phyloP scores from a whole-genome alignment of 2,113 vertebrate genomes.

The human region GRCh38 chr5:57744501-57745000 shows the following conservation, averaged over 20 bases:
- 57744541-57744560: background rate
- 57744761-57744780: background rate
- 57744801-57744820: background rate
- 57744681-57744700: fast-evolving
- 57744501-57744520: background rate
- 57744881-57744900: background rate
- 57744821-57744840: background rate
- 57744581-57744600: background rate
- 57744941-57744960: background rate
- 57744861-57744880: background rate
- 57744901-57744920: background rate
- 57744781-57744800: background rate
- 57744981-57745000: background rate
- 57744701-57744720: background rate
- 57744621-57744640: background rate
- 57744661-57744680: background rate
- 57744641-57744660: background rate
- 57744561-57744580: background rate
- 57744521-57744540: background rate
- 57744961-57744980: background rate
- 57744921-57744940: background rate
- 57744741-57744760: background rate
- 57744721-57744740: background rate
- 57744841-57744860: background rate
- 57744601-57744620: background rate